Conservation (phyloP, 37 sponge, comb jelly and placozoan genomes). For the Haliclona indistincta region DNA sequence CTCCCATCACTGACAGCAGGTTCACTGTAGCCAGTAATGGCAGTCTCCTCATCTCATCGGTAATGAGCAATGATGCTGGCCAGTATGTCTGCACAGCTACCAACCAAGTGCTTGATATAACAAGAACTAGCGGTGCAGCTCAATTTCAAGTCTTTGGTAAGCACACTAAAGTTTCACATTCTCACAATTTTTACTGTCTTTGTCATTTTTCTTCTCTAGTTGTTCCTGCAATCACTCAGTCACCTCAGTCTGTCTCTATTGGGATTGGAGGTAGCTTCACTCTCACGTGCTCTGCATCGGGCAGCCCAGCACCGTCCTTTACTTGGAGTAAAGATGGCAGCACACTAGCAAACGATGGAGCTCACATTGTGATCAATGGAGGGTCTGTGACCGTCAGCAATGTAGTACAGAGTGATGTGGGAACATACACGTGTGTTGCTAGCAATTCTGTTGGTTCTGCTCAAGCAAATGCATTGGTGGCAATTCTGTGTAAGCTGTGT, state of each 20-base stretch:
- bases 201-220: conserved; percentile 9
- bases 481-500: conserved; percentile 37
- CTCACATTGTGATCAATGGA: conserved; percentile 6
- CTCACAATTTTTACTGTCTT: no score
- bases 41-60: conserved; percentile 32
- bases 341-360: neutral
- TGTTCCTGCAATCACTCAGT: neutral
- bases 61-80: conserved; percentile 40
- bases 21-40: conserved; percentile 22
- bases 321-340: conserved; percentile 37
- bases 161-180: neutral
- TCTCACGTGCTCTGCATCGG: conserved; percentile 23
- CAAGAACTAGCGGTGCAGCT: conserved; percentile 35
- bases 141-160: conserved; percentile 44
- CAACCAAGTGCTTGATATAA: conserved; percentile 30
- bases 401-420: conserved; percentile 11
- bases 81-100: conserved; percentile 53
- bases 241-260: neutral
- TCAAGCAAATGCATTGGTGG: conserved; percentile 5
- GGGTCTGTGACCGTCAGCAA: conserved; percentile 13
- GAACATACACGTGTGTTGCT: conserved; percentile 17
- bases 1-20: conserved; percentile 8
- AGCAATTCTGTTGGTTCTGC: neutral
- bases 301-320: conserved; percentile 16
- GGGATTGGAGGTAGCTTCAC: neutral